phyloP scores from a whole-genome alignment of 2,797 vertebrate genomes.

The Coendou prehensilis region DNA sequence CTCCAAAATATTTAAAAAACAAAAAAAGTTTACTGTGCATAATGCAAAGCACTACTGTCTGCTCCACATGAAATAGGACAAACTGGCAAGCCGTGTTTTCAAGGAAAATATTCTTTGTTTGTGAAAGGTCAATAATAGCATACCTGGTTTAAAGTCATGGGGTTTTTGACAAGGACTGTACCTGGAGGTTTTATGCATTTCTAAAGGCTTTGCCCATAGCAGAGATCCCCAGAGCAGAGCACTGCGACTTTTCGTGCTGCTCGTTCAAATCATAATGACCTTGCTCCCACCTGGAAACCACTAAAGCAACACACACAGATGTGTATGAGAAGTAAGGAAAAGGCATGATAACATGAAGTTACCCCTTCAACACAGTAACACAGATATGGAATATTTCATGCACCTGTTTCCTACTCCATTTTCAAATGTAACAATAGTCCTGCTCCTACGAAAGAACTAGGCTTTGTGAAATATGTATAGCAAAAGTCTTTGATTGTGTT shows the following conservation, averaged over 20 bases:
- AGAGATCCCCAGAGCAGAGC: not conserved
- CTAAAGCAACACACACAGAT: not conserved
- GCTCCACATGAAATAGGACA: conserved; percentile 21
- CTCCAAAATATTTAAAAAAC: not conserved
- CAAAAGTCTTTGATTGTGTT: not conserved
- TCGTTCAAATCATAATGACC: not conserved
- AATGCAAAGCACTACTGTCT: not conserved
- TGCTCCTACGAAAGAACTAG: not conserved
- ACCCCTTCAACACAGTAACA: not conserved
- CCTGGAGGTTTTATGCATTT: conserved; percentile 27
- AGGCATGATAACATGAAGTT: not conserved
- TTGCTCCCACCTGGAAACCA: not conserved
- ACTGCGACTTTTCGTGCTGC: not conserved
- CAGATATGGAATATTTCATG: not conserved
- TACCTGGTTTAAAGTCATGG: conserved; percentile 19
- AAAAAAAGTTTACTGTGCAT: not conserved
- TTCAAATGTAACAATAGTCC: not conserved
- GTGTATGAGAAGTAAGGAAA: not conserved
- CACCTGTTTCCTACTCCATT: not conserved
- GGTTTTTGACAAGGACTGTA: not conserved
- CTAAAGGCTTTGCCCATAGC: not conserved
- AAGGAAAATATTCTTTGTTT: conserved; percentile 54
- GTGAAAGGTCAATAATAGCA: conserved; percentile 54
- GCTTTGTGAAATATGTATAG: not conserved
- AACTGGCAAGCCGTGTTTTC: conserved; percentile 8